Evolutionary conservation across 2,888 invertebrate genomes (phyloP).

Genomic region (Strigamia transsilvanica): DNA sequence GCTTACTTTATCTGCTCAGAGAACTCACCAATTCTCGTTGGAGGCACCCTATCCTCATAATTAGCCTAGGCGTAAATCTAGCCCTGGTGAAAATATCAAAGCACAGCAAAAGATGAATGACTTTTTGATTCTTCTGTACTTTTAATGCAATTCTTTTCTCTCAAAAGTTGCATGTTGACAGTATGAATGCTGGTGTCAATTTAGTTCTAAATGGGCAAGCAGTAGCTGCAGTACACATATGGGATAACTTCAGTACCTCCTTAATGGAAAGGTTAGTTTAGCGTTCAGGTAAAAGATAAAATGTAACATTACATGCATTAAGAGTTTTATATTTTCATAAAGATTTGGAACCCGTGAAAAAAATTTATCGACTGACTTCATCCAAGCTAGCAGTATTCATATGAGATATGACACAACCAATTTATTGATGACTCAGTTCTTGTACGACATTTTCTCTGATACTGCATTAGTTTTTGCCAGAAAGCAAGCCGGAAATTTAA

Average conservation of each 20-base stretch:
- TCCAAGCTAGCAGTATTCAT: not conserved
- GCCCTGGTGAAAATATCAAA: no score
- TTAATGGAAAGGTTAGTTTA: not conserved
- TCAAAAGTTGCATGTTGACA: not conserved
- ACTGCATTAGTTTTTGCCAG: not conserved
- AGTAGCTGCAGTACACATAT: not conserved
- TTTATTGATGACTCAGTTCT: not conserved
- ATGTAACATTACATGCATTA: no score
- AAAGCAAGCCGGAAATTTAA: not conserved
- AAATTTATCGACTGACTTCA: not conserved
- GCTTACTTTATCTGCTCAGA: no score
- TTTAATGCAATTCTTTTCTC: not conserved
- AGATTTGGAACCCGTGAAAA: not conserved
- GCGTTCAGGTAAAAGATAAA: not conserved
- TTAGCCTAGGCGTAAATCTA: no score
- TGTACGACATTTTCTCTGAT: not conserved
- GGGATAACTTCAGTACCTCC: not conserved
- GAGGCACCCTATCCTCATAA: no score
- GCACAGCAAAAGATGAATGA: no score
- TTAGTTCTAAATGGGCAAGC: not conserved
- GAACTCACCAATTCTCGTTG: no score
- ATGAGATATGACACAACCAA: not conserved
- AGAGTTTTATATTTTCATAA: not conserved
- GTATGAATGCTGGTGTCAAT: not conserved
- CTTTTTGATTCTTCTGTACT: not conserved